Base-by-base conservation (phyloP, 2,888 invertebrate species). In the Stenoptilia bipunctidactyla region DNA sequence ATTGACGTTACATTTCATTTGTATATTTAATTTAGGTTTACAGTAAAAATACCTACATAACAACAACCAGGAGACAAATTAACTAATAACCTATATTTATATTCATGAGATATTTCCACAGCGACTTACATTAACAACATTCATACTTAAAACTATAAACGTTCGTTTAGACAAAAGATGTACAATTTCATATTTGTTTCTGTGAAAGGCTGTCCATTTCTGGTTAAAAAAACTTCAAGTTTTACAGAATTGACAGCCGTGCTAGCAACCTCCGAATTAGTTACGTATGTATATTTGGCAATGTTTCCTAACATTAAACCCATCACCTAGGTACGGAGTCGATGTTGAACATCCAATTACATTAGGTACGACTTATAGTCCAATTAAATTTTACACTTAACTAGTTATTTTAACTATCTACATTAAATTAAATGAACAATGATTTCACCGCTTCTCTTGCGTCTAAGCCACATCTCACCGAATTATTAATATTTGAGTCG, bases 251-350 rank as follows among this genome's bases (percentile, higher is more conserved):
- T 33, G 33, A 38, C 40, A 44, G 37, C 39, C 27, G 15, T 41
- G 38, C 39, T 30, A 36, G 38, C 36, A 20, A 20, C 3, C 20
- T 20, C 20, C 20, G 20, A 20, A 20, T 20, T 20, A 20, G 20
- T 20, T 74, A 71, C 71, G 72, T 70, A 74, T 69, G 65, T 70
- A 74, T 74, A 71, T 79, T 80, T 80, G 80, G 79, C 80, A 74
- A 72, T 61, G 60, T 60, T 68, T 67, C 62, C 64, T 65, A 64
- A 57, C 45, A 54, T 51, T 50, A 58, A 58, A 58, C 58, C 59
- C 61, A 60, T 61, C 59, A 58, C 61, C 63, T 58, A 52, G 53
- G 51, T 30, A 30, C 30, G 12, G 9, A 30, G 50, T 53, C 53
- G 63, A 68, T 69, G 69, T 70, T 51, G 49, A 55, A 71, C 67